Evolutionary conservation across 2,797 vertebrate species (phyloP), one percentile per base, ranked within the genome.

Genomic region (Eurystomus glaucurus): DNA sequence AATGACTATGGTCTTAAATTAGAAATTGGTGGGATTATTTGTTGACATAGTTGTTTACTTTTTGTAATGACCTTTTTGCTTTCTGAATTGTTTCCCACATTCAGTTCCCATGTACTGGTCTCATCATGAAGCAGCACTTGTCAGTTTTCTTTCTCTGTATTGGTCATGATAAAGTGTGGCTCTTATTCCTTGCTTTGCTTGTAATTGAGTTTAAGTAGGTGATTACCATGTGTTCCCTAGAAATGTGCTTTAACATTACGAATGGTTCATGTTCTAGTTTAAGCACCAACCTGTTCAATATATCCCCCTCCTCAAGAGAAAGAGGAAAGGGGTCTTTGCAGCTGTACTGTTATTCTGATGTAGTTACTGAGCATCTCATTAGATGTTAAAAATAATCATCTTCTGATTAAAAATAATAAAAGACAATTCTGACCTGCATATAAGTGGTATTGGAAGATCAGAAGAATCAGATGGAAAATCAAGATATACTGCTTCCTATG

Each of bases 41-140:
- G 92, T 96, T 95, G 86, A 93, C 55, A 29, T 70, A 19, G 35
- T 92, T 95, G 77, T 96, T 95, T 95, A 93, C 85, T 81, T 94
- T 96, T 74, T 84, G 13, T 14, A 48, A 25, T 96, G 97, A 98
- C 97, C 96, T 97, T 94, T 97, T 94, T 91, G 88, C 90, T 96
- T 97, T 98, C 75, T 79, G 82, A 92, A 85, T 93, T 85, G 55
- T 96, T 98, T 98, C 91, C 92, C 95, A 97, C 96, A 92, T 82
- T 75, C 29, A 70, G 65, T 96, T 97, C 94, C 61, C 74, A 80
- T 87, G 76, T 91, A 64, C 76, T 90, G 54, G 69, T 35, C 46
- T 78, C 33, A 22, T 41, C 62, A 82, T 71, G 60, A 33, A 55
- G 87, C 85, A 95, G 60, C 39, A 87, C 29, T 93, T 95, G 71